These are phyloP conservation scores for Drosophila pandora DNA, from an alignment of 1,140 invertebrate genomes.

Conservation along the genomic window DNA sequence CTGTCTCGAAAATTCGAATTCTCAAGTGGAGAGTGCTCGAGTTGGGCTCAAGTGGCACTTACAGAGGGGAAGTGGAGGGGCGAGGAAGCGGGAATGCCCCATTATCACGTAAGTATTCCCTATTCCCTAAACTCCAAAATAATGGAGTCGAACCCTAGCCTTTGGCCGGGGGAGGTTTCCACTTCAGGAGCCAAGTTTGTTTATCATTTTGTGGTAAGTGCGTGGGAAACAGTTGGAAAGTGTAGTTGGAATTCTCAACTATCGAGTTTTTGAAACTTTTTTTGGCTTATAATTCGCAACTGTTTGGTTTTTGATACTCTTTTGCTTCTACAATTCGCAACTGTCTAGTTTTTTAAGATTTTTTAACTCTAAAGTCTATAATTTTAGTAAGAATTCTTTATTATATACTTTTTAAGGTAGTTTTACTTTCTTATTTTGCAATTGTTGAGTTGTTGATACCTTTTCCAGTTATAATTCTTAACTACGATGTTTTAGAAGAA, in stretches of 20 bases:
- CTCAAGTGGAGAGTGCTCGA: conserved; percentile 25
- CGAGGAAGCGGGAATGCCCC: conserved; percentile 17
- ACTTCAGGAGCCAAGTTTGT: not conserved
- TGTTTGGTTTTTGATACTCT: too few relatives aligned
- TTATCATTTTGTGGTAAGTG: not conserved
- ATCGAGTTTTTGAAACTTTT: not conserved
- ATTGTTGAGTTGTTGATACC: too few relatives aligned
- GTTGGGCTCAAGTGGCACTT: conserved; percentile 37
- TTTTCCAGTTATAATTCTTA: not conserved
- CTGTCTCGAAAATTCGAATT: conserved; percentile 24
- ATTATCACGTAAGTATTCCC: conserved; percentile 3
- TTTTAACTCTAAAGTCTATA: too few relatives aligned
- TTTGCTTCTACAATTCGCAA: too few relatives aligned
- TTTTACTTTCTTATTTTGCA: too few relatives aligned
- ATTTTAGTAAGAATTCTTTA: too few relatives aligned
- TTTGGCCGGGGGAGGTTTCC: not conserved
- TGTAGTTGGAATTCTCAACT: not conserved
- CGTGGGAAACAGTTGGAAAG: not conserved
- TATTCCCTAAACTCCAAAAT: not conserved
- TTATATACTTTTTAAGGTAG: too few relatives aligned
- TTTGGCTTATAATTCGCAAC: too few relatives aligned
- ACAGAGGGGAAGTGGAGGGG: not conserved
- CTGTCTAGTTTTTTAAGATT: too few relatives aligned
- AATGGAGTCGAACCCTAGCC: not conserved
- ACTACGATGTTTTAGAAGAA: not conserved